Conservation (phyloP, 35 echinoderm and acorn worm genomes). For the Antedon bifida region DNA sequence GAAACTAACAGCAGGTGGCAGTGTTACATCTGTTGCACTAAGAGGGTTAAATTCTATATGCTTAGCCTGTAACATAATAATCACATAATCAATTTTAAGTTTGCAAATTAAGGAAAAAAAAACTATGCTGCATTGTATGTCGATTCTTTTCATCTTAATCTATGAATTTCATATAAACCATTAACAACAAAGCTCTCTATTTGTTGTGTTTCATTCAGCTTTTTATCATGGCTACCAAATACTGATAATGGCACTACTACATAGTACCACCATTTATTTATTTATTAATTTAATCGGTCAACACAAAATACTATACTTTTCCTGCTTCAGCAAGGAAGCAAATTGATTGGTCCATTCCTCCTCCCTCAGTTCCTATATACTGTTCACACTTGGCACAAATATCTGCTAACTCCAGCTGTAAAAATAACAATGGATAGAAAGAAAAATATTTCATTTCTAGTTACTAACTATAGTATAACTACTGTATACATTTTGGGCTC, state of each 20-base stretch:
- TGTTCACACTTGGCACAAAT: conserved; percentile 81
- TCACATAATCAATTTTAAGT: no score
- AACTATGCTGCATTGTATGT: no score
- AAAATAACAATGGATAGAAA: neutral
- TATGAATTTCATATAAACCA: no score
- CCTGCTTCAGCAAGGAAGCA: conserved; percentile 80
- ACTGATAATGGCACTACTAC: no score
- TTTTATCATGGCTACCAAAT: no score
- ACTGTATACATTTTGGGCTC: no score
- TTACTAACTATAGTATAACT: neutral
- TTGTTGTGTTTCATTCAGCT: no score
- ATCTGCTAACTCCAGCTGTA: conserved; percentile 68
- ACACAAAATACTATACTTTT: conserved; percentile 37
- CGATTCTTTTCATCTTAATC: no score
- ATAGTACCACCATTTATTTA: no score
- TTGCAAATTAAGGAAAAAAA: no score
- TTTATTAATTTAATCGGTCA: no score
- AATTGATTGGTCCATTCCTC: conserved; percentile 96
- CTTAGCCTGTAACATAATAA: conserved; percentile 46
- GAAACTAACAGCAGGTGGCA: conserved; percentile 54
- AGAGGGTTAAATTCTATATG: conserved; percentile 77
- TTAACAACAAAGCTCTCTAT: no score
- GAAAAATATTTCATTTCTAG: neutral
- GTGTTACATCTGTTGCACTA: conserved; percentile 36
- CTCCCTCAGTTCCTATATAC: conserved; percentile 85